Conservation (phyloP, 2,797 vertebrate genomes). For the Amphiprion clarkii region DNA sequence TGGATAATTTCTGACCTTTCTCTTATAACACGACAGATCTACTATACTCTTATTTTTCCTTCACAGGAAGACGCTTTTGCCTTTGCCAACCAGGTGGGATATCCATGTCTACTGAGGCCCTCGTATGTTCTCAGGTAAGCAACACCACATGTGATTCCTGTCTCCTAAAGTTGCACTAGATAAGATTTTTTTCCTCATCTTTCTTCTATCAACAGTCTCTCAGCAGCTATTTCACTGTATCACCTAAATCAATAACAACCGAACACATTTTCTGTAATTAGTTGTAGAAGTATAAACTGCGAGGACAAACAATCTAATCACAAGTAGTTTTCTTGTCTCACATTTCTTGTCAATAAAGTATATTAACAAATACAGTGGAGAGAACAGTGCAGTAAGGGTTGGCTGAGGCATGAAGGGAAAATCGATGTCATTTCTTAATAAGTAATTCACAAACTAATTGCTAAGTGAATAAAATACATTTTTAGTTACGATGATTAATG, state of each 20-base stretch:
- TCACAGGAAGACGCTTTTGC: slow-evolving; percentile 91
- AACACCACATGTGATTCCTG: background rate
- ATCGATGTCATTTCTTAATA: background rate
- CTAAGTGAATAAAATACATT: slow-evolving; percentile 21
- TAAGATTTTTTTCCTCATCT: background rate
- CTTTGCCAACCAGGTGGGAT: slow-evolving; percentile 91
- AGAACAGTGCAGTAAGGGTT: background rate
- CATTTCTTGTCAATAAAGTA: background rate
- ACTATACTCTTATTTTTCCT: slow-evolving; percentile 19
- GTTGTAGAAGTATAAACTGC: background rate
- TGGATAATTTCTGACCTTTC: background rate
- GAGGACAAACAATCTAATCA: background rate
- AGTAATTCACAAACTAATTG: slow-evolving; percentile 15
- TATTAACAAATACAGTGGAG: slow-evolving; percentile 1
- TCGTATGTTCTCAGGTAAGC: slow-evolving; percentile 95
- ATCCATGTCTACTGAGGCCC: slow-evolving; percentile 94
- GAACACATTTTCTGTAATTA: background rate
- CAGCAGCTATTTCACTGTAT: background rate
- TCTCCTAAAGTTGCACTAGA: background rate
- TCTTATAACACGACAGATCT: background rate
- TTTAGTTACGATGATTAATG: slow-evolving; percentile 40
- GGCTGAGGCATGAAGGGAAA: background rate
- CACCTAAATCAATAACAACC: background rate
- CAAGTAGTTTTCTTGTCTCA: background rate
- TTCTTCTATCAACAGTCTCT: background rate